phyloP scores from a whole-genome alignment of 2,888 invertebrate genomes.

The Nephrotoma guestfalica region DNA sequence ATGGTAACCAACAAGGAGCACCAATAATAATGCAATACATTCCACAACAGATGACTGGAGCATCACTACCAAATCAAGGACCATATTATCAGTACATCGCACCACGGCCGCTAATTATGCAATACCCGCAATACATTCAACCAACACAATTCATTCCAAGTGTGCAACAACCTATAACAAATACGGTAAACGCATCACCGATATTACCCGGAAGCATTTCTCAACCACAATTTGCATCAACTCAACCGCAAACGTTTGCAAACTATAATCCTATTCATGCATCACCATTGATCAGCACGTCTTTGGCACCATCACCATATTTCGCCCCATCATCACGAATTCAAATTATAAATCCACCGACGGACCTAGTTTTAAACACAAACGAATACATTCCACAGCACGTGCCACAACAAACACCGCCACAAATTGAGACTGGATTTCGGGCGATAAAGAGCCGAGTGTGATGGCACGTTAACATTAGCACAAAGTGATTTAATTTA shows the following conservation, averaged over 20 bases:
- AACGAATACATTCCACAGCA: conserved; percentile 1
- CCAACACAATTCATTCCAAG: not conserved
- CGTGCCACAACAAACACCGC: not conserved
- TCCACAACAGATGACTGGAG: not conserved
- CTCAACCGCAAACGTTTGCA: not conserved
- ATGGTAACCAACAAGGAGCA: not conserved
- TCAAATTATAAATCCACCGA: not conserved
- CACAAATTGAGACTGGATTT: not conserved
- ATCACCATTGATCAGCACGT: not conserved
- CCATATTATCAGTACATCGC: not conserved
- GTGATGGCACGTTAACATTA: not conserved
- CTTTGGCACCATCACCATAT: not conserved
- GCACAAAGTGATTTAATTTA: not conserved
- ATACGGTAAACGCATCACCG: not conserved
- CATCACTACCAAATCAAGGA: not conserved
- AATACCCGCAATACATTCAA: not conserved
- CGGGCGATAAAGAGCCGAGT: not conserved
- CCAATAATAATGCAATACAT: not conserved
- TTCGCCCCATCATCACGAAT: not conserved
- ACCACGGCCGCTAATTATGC: not conserved
- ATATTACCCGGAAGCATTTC: not conserved
- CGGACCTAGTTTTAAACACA: not conserved
- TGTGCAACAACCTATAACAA: not conserved
- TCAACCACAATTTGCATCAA: not conserved
- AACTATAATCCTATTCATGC: not conserved